Conservation (phyloP, 2,888 invertebrate genomes). For the Aricia artaxerxes region DNA sequence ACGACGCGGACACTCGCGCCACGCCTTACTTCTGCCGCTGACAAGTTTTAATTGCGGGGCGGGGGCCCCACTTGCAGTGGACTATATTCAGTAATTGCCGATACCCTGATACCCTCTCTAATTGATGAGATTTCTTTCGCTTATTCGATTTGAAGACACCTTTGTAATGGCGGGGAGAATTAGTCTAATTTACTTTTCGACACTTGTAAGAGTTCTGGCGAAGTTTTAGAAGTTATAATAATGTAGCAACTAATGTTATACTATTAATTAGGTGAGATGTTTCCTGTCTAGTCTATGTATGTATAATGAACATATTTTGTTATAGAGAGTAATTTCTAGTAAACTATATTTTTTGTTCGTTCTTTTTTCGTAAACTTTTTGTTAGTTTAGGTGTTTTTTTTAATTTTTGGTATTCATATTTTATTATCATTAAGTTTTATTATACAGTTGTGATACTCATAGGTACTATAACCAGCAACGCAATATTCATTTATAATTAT, state of each 20-base stretch:
- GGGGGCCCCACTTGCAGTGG: conserved; percentile 36
- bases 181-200: background rate
- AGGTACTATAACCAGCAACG: background rate
- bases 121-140: conserved; percentile 31
- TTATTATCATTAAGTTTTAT: too few relatives aligned
- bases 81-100: conserved; percentile 32
- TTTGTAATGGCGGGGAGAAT: conserved; percentile 10
- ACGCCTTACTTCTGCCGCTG: conserved; percentile 33
- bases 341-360: too few relatives aligned
- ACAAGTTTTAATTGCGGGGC: conserved; percentile 44
- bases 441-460: background rate
- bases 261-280: background rate
- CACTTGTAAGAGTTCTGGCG: background rate
- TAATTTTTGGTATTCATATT: too few relatives aligned
- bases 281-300: background rate
- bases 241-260: background rate
- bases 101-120: conserved; percentile 20
- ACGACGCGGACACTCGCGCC: conserved; percentile 34
- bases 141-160: conserved; percentile 26
- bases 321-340: background rate
- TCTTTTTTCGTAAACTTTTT: too few relatives aligned
- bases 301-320: background rate
- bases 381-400: too few relatives aligned
- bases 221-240: background rate
- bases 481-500: background rate